These are phyloP conservation scores for Sebastes baramenuke DNA, from an alignment of 2,797 vertebrate genomes.

Conservation along the genomic window DNA sequence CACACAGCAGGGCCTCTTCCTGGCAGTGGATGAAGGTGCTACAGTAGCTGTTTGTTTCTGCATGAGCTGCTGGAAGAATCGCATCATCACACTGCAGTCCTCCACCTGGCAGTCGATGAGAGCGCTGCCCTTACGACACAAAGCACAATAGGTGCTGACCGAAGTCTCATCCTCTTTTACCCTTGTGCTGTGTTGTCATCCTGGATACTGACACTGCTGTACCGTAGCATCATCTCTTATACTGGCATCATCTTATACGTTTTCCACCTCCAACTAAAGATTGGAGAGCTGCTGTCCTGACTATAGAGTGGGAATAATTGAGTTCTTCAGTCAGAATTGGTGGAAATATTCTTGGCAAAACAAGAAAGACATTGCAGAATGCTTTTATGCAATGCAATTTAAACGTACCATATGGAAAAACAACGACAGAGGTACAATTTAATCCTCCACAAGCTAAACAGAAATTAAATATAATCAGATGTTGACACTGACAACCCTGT, in stretches of 20 bases:
- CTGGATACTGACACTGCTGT: background rate
- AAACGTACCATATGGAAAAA: background rate
- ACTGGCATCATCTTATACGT: background rate
- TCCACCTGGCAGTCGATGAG: conserved; percentile 3
- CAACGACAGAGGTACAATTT: background rate
- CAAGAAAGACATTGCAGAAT: background rate
- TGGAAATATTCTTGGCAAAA: background rate
- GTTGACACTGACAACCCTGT: background rate
- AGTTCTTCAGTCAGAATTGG: conserved; percentile 8
- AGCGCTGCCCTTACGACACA: background rate
- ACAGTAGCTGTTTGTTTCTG: background rate
- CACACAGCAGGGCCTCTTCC: background rate
- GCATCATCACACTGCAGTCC: background rate
- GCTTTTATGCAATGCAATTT: background rate
- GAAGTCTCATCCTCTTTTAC: background rate
- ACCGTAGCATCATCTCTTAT: background rate
- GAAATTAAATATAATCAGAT: background rate
- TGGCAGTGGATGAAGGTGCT: background rate
- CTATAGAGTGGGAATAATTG: background rate
- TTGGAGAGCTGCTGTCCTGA: background rate
- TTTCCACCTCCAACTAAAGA: conserved; percentile 21
- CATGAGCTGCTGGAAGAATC: conserved; percentile 7
- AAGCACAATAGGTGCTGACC: conserved; percentile 10
- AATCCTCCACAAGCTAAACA: background rate
- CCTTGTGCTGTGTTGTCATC: background rate